These are phyloP conservation scores for Eptesicus fuscus DNA, from an alignment of 2,113 vertebrate species.

Conservation along the genomic window DNA sequence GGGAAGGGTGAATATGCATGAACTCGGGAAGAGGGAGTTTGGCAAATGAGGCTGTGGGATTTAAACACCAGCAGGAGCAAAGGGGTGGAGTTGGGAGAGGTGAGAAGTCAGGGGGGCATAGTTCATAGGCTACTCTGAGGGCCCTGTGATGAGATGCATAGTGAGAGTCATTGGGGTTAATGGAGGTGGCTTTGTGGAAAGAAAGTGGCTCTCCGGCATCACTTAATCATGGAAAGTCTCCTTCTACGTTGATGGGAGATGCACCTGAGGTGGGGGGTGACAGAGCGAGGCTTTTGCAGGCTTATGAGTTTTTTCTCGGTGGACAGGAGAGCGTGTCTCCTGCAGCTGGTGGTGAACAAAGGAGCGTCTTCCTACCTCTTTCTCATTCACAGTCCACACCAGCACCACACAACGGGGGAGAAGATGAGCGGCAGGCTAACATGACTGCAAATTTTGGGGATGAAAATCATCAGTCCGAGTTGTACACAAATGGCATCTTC, in stretches of 20 bases:
- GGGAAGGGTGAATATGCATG: background rate
- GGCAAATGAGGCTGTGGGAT: background rate
- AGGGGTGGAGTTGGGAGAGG: background rate
- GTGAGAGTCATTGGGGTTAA: background rate
- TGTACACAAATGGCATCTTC: slow-evolving; percentile 58
- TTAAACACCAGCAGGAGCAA: background rate
- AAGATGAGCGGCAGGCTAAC: background rate
- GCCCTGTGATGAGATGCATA: background rate
- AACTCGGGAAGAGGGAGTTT: background rate
- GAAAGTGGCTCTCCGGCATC: background rate
- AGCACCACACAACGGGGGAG: slow-evolving; percentile 10
- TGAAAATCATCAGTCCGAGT: slow-evolving; percentile 54
- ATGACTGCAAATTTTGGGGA: slow-evolving; percentile 28
- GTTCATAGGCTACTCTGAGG: background rate
- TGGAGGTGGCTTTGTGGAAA: background rate
- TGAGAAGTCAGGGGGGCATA: background rate
- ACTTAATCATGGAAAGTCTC: background rate
- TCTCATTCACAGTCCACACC: slow-evolving; percentile 45
- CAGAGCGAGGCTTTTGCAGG: background rate
- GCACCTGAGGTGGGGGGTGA: background rate
- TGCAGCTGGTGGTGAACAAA: background rate
- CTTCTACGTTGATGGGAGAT: background rate
- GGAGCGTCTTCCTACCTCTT: background rate
- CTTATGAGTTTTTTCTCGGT: background rate
- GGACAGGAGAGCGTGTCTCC: background rate